These are phyloP conservation scores for Drosophila sordidula DNA, from an alignment of 2,888 invertebrate species.

Conservation along the genomic window DNA sequence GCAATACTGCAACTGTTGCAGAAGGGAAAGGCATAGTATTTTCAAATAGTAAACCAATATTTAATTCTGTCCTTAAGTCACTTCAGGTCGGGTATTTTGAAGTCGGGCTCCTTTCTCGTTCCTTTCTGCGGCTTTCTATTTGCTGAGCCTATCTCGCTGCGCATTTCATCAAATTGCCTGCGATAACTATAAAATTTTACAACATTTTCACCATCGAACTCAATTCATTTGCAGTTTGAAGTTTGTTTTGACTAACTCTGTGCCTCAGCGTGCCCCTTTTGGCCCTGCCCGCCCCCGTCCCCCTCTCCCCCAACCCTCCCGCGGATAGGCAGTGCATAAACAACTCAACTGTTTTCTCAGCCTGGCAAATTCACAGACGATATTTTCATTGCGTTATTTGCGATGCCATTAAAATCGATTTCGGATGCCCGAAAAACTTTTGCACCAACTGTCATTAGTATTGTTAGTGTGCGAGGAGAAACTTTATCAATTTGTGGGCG, in stretches of 20 bases:
- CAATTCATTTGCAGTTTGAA: slow-evolving; percentile 62
- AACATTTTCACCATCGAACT: slow-evolving; percentile 57
- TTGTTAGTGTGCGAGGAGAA: slow-evolving; percentile 57
- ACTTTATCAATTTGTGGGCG: slow-evolving; percentile 81
- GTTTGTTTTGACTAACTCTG: slow-evolving; percentile 26
- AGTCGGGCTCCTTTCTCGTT: not conserved
- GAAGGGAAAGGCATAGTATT: too few relatives aligned
- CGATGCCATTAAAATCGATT: slow-evolving; percentile 78
- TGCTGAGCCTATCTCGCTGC: slow-evolving; percentile 33
- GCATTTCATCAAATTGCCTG: slow-evolving; percentile 61
- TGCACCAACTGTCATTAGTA: slow-evolving; percentile 77
- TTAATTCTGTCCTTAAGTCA: too few relatives aligned
- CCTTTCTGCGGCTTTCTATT: not conserved
- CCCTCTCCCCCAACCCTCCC: not conserved
- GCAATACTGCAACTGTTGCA: too few relatives aligned
- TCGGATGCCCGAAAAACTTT: slow-evolving; percentile 61
- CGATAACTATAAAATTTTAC: slow-evolving; percentile 73
- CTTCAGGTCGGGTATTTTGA: not conserved
- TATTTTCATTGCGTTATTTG: slow-evolving; percentile 75
- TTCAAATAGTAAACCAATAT: too few relatives aligned
- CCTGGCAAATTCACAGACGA: slow-evolving; percentile 62
- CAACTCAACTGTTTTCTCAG: slow-evolving; percentile 54
- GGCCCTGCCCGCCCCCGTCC: not conserved
- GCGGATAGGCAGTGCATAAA: slow-evolving; percentile 54
- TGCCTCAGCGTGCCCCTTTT: not conserved